Base-by-base conservation (phyloP, 2,888 invertebrate species). In the Chrysomela aeneicollis region DNA sequence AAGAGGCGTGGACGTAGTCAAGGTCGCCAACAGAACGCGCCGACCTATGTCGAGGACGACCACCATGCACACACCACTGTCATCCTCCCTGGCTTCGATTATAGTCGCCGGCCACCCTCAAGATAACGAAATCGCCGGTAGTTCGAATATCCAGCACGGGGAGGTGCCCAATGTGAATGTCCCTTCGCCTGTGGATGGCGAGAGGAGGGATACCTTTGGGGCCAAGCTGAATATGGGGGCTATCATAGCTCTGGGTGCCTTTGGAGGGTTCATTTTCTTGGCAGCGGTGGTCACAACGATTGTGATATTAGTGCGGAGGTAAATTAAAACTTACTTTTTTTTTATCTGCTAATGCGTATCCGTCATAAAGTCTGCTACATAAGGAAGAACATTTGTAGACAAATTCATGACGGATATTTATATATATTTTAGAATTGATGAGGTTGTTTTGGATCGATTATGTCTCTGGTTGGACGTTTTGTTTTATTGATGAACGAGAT, bases 241-340 rank as follows among this genome's bases (percentile, higher is more conserved):
- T 5, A 92, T 95, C 71, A 94, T 95, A 63, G 94, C 95, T 0
- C 84, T 96, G 15, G 94, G 93, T 1, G 93, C 94, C 8, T 95
- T 95, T 79, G 95, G 94, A n/a, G 94, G 92, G 8, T 91, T 96
- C 74, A 93, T 95, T 6, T 93, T 96, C 81, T 85, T 96, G 54
- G 92, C 95, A 9, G 95, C 94, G 22, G 91, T 95, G 69, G 91
- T 95, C 72, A 94, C 95, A 1, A 94, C 95, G 4, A 90, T 95
- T 70, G 92, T 96, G 65, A 92, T 95, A 65, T 86, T 96, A 72
- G 90, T 95, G 59, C 86, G 92, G 84, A 94, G 95, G 96, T 96
- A 85, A 85, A 85, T 77, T 22, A 47, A 26, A n/a, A 37, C 2
- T 60, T 12, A 15, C 9, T 53, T 19, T 52, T 61, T 37, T 55